Conservation (phyloP, 2,888 invertebrate species). For the Odontothrips loti region DNA sequence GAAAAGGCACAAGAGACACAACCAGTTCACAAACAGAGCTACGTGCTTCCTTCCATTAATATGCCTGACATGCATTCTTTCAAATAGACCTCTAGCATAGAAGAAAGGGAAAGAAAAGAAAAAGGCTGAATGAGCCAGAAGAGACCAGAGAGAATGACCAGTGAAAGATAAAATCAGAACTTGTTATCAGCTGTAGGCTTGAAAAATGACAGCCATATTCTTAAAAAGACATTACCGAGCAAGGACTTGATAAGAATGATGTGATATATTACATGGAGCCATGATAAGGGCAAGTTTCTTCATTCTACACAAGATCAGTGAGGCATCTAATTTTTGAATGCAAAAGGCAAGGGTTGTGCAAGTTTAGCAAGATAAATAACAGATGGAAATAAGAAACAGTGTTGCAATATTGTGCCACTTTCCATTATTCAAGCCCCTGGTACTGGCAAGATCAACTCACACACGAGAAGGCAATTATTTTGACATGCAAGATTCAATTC, state of each 20-base stretch:
- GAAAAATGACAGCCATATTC: background rate
- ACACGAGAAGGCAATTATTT: too few relatives aligned
- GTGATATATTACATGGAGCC: background rate
- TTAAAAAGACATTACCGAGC: background rate
- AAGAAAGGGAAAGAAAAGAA: background rate
- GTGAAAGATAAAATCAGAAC: background rate
- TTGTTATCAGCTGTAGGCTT: background rate
- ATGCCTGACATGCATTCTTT: conserved; percentile 14
- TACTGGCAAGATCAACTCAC: too few relatives aligned
- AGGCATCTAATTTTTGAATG: background rate
- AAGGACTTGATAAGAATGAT: background rate
- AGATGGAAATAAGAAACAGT: background rate
- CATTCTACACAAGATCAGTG: conserved; percentile 11
- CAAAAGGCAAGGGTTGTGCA: background rate
- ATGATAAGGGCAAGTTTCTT: background rate
- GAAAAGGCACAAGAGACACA: background rate
- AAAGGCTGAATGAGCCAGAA: background rate
- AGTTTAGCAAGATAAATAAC: background rate
- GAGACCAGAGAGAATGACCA: background rate
- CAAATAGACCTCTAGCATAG: background rate
- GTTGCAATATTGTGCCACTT: background rate
- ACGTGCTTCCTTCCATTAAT: conserved; percentile 2
- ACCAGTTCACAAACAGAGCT: conserved; percentile 2
- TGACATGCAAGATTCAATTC: background rate
- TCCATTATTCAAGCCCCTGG: too few relatives aligned